Conservation (phyloP, 2,113 vertebrate genomes). For the Herpetotheres cachinnans region DNA sequence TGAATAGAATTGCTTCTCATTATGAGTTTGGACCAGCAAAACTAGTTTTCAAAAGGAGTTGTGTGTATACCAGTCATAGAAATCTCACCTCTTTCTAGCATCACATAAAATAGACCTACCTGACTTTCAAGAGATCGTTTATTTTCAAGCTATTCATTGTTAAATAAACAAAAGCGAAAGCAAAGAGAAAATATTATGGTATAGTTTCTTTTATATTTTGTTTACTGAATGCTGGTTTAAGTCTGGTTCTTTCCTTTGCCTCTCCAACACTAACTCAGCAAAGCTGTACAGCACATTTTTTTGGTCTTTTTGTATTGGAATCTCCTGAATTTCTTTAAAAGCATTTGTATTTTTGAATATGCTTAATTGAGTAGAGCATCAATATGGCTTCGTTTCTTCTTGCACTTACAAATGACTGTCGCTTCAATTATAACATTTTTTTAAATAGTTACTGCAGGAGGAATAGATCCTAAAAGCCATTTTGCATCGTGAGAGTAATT, state of each 20-base stretch:
- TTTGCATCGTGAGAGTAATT: background rate
- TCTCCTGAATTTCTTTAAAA: background rate
- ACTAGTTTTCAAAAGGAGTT: background rate
- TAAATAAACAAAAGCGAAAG: background rate
- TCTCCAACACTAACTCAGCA: conserved; percentile 8
- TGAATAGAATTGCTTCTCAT: conserved; percentile 15
- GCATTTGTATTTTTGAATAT: background rate
- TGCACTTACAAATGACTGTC: background rate
- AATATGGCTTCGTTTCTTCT: background rate
- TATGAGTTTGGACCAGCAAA: background rate
- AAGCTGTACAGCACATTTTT: conserved; percentile 23
- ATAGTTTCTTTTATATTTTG: background rate
- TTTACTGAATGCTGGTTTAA: background rate
- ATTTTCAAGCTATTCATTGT: background rate
- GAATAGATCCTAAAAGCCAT: background rate
- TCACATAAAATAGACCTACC: background rate
- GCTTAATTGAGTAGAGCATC: background rate
- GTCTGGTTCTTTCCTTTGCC: background rate
- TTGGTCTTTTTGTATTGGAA: conserved; percentile 21
- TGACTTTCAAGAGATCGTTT: background rate
- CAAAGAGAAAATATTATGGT: background rate
- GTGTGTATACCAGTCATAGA: background rate
- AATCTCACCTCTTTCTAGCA: background rate
- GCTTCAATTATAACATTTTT: background rate
- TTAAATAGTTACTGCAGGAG: background rate